Evolutionary conservation across 2,888 invertebrate species (phyloP), one percentile per base, ranked within the genome.

Genomic region (Chrysopilus asiliformis): DNA sequence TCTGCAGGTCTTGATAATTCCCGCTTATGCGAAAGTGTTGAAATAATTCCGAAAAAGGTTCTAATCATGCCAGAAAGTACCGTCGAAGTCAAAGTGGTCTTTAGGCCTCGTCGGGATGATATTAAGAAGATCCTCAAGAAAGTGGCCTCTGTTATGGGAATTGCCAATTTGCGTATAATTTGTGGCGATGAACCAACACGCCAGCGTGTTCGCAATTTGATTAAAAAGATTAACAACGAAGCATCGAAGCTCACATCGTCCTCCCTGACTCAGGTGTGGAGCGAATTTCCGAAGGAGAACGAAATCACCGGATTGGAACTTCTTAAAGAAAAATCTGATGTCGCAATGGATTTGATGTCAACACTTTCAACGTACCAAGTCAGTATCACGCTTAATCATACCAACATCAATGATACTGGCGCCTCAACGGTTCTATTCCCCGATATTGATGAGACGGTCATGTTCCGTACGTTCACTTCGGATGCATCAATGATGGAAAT

Each of bases 181-280:
- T 61, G 64, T 36, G 70, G 68, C 2, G 70, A 70, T 43, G 70
- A 70, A 36, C 66, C 68, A 5, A 67, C 68, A 19, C 56, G 70
- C 4, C 61, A 59, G 36, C 53, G 62, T 19, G 56, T 61, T 39
- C 53, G 58, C 3, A 47, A 50, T 12, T 43, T 62, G 4, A 49
- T 60, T n/a, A 29, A 32, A 15, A 48, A 51, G 26, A 54, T 56
- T 53, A 47, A 44, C 3, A 50, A 49, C 2, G 55, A 60, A 32
- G 53, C 53, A 12, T 44, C 50, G 9, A 52, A 56, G 22, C 34
- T 55, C 14, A 49, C 47, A 13, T 50, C 52, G 0, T 44, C 48
- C 0, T 47, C 50, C 34, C 40, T 56, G 22, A 53, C 58, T 15
- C 49, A 45, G 14, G 43, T 60, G 6, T 56, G 58, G 52, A 43